Evolutionary conservation across 2,797 vertebrate species (phyloP).

Genomic region (Channa striata): DNA sequence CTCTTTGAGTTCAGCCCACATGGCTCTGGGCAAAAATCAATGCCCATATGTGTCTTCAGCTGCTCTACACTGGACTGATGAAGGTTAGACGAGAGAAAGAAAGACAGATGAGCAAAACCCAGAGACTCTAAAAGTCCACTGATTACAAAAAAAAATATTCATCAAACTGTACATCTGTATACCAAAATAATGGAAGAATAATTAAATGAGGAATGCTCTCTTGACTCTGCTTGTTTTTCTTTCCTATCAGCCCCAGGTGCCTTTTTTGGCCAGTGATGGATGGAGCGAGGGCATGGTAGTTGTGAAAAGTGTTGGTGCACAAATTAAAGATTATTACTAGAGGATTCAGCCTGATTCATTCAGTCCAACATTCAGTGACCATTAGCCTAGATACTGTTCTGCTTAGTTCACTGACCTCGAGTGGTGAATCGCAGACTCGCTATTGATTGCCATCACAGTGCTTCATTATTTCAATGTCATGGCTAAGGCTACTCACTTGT

Average conservation of each 20-base stretch:
- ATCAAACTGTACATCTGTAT: slow-evolving; percentile 74
- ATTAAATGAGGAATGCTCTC: slow-evolving; percentile 75
- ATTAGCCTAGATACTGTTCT: slow-evolving; percentile 82
- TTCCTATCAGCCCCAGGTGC: slow-evolving; percentile 80
- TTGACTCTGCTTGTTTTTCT: slow-evolving; percentile 63
- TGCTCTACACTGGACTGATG: slow-evolving; percentile 81
- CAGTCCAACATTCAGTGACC: slow-evolving; percentile 85
- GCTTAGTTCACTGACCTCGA: slow-evolving; percentile 69
- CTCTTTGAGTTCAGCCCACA: slow-evolving; percentile 83
- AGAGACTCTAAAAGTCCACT: slow-evolving; percentile 51
- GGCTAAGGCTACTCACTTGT: slow-evolving; percentile 63
- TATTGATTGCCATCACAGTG: slow-evolving; percentile 75
- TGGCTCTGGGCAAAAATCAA: slow-evolving; percentile 86
- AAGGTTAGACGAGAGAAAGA: slow-evolving; percentile 72
- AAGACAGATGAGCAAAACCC: slow-evolving; percentile 62
- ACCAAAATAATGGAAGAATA: slow-evolving; percentile 76
- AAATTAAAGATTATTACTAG: slow-evolving; percentile 93
- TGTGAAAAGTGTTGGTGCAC: slow-evolving; percentile 90
- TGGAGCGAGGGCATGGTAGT: slow-evolving; percentile 88
- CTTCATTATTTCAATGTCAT: slow-evolving; percentile 67
- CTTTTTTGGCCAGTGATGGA: slow-evolving; percentile 83
- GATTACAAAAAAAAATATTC: slow-evolving; percentile 76
- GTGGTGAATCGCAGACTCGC: slow-evolving; percentile 69
- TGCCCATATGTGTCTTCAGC: slow-evolving; percentile 85
- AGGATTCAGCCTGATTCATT: slow-evolving; percentile 89